Evolutionary conservation across 2,797 vertebrate genomes (phyloP).

Genomic region (Manis pentadactyla): DNA sequence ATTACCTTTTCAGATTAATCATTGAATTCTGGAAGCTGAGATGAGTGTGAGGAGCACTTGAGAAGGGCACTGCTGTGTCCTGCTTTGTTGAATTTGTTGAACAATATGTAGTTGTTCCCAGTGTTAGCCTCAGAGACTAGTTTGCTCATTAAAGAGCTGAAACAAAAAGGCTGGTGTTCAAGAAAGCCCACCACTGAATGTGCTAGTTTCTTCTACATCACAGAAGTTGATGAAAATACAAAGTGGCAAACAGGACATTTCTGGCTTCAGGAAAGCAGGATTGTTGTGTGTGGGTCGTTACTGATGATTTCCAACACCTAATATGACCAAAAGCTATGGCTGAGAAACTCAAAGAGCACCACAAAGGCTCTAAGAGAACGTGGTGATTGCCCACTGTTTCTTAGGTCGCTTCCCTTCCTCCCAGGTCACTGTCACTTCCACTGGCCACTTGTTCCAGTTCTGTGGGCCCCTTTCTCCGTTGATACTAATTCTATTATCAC

Average conservation of each 20-base stretch:
- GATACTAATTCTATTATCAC: not conserved
- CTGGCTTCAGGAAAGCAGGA: not conserved
- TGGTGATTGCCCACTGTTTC: not conserved
- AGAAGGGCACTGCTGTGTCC: not conserved
- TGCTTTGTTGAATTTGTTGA: not conserved
- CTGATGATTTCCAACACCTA: not conserved
- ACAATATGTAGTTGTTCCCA: not conserved
- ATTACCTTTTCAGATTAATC: conserved; percentile 3
- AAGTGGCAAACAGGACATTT: not conserved
- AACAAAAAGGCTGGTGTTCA: not conserved
- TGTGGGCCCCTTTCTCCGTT: not conserved
- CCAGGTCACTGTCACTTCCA: not conserved
- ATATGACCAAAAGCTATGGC: not conserved
- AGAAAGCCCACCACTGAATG: not conserved
- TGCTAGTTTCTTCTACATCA: not conserved
- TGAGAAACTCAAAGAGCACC: not conserved
- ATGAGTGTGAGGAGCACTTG: not conserved
- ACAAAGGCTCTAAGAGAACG: no score
- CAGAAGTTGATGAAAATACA: not conserved
- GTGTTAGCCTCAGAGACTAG: not conserved
- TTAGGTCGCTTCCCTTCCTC: not conserved
- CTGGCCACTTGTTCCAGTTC: not conserved
- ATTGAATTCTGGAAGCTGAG: not conserved
- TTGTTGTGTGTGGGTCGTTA: not conserved
- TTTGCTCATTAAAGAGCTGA: not conserved